phyloP scores from a whole-genome alignment of 2,888 invertebrate genomes.

The Myopa tessellatipennis region DNA sequence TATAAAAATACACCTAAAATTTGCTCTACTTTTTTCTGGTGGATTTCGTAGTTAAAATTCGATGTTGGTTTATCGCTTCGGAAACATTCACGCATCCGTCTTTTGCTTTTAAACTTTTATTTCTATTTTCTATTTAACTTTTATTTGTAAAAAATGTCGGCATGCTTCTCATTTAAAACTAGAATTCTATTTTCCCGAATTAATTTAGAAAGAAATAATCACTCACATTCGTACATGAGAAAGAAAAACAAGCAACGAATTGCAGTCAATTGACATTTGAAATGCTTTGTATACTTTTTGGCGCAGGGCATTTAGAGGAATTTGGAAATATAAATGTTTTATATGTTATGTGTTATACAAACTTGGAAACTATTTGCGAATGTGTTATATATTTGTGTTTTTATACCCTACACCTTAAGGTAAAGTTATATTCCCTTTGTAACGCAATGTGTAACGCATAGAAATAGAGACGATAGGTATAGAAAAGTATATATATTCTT shows the following conservation, averaged over 20 bases:
- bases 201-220: constrained; percentile 40
- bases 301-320: constrained; percentile 50
- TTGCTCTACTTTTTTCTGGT: constrained; percentile 38
- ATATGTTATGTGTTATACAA: not conserved
- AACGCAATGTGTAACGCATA: too few relatives aligned
- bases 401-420: too few relatives aligned
- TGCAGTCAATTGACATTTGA: constrained; percentile 50
- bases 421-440: too few relatives aligned
- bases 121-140: constrained; percentile 46
- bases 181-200: constrained; percentile 14
- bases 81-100: constrained; percentile 1
- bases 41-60: constrained; percentile 33
- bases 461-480: too few relatives aligned
- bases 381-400: too few relatives aligned
- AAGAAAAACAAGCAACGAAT: constrained; percentile 34
- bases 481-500: too few relatives aligned
- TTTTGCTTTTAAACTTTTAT: constrained; percentile 30
- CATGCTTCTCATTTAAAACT: too few relatives aligned
- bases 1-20: constrained; percentile 50
- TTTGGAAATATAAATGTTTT: constrained; percentile 20
- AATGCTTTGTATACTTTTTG: constrained; percentile 47
- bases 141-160: not conserved
- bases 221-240: constrained; percentile 46
- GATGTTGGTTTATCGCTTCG: constrained; percentile 40
- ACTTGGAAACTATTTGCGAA: too few relatives aligned